phyloP scores from a whole-genome alignment of 2,888 invertebrate genomes.

The Drepana falcataria region DNA sequence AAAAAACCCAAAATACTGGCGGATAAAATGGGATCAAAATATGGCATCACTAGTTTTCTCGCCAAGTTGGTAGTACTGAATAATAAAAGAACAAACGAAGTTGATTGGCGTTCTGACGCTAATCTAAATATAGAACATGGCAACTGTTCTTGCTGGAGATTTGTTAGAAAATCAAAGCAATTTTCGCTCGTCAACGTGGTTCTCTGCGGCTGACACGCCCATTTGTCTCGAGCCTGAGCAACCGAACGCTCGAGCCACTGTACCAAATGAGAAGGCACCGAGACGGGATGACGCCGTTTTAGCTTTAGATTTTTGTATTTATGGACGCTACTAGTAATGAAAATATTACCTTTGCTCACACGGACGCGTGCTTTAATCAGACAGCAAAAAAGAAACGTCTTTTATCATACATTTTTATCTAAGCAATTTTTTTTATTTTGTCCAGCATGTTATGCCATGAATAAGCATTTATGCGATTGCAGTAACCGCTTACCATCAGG shows the following conservation, averaged over 20 bases:
- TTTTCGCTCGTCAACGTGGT: slow-evolving; percentile 49
- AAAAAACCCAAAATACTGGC: no score
- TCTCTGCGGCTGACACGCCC: slow-evolving; percentile 48
- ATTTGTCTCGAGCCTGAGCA: slow-evolving; percentile 47
- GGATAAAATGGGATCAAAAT: no score
- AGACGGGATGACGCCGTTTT: slow-evolving; percentile 32
- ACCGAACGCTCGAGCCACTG: slow-evolving; percentile 30
- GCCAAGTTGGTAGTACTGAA: slow-evolving; percentile 4
- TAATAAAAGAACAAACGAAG: slow-evolving; percentile 6
- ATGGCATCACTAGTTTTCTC: slow-evolving; percentile 2
- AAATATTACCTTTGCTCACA: neutral
- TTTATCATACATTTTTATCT: no score
- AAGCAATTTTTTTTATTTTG: no score
- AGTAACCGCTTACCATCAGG: no score
- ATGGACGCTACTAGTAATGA: slow-evolving; percentile 6
- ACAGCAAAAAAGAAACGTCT: no score
- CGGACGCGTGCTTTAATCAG: no score
- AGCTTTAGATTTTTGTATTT: slow-evolving; percentile 23
- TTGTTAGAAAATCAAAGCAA: slow-evolving; percentile 55
- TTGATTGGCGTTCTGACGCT: slow-evolving; percentile 12
- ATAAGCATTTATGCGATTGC: no score
- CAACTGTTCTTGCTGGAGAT: slow-evolving; percentile 33
- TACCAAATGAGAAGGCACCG: slow-evolving; percentile 32
- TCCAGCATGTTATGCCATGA: no score
- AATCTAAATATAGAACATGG: slow-evolving; percentile 30